These are phyloP conservation scores for Palythoa grandiflora DNA, from an alignment of 92 coral and sea anemone genomes.

Conservation along the genomic window DNA sequence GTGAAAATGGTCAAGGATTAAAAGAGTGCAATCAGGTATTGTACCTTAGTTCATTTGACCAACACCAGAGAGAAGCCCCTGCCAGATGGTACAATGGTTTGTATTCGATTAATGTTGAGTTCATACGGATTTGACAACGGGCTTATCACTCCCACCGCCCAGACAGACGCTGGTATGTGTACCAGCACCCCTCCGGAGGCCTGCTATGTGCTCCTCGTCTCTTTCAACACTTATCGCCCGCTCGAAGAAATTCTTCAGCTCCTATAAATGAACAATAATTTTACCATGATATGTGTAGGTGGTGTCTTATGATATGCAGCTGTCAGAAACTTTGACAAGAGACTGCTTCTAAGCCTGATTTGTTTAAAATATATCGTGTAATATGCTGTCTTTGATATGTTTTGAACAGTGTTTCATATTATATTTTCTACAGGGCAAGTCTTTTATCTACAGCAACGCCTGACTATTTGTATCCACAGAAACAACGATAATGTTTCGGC, in stretches of 20 bases:
- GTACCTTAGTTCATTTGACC: constrained; percentile 15
- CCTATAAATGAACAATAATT: not conserved
- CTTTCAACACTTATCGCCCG: not conserved
- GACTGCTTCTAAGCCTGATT: constrained; percentile 9
- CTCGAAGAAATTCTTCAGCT: constrained; percentile 17
- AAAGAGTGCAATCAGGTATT: constrained; percentile 13
- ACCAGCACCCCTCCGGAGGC: constrained; percentile 16
- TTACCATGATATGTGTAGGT: not conserved
- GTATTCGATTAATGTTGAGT: not conserved
- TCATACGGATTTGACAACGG: constrained; percentile 21
- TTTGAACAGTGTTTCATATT: not conserved
- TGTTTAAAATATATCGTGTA: constrained; percentile 11
- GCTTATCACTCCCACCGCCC: constrained; percentile 20
- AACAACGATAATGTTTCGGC: not conserved
- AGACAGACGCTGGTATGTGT: not conserved
- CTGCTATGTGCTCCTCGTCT: constrained; percentile 3
- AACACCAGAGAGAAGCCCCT: too few relatives aligned
- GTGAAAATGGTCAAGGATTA: constrained; percentile 9
- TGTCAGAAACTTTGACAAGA: constrained; percentile 3
- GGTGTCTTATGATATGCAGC: not conserved
- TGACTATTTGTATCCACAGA: not conserved
- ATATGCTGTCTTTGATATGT: constrained; percentile 9
- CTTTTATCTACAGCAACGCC: not conserved
- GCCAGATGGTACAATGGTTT: constrained; percentile 25
- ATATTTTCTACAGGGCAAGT: not conserved